phyloP scores from a whole-genome alignment of 2,797 vertebrate genomes.

The Lindbergichthys nudifrons region DNA sequence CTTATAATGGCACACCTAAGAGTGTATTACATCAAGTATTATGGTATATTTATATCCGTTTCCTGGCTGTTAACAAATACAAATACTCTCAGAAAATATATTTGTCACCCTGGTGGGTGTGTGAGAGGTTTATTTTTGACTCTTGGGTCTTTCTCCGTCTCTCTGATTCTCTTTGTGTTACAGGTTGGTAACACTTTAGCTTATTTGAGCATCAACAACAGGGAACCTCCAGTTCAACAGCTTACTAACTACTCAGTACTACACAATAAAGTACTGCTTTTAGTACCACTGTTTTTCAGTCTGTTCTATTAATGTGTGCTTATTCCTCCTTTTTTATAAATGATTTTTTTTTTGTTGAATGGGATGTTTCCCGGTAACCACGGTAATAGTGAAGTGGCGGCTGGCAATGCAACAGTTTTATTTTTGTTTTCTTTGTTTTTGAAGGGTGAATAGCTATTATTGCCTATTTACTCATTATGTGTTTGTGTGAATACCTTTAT shows the following conservation, averaged over 20 bases:
- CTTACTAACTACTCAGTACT: slow-evolving; percentile 68
- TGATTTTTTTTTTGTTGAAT: slow-evolving; percentile 60
- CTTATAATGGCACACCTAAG: background rate
- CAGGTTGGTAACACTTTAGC: slow-evolving; percentile 69
- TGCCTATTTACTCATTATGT: slow-evolving; percentile 84
- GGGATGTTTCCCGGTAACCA: slow-evolving; percentile 75
- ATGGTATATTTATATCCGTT: slow-evolving; percentile 16
- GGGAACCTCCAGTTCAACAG: slow-evolving; percentile 68
- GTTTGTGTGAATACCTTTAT: slow-evolving; percentile 87
- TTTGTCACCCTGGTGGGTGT: slow-evolving; percentile 38
- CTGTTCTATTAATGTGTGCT: slow-evolving; percentile 74
- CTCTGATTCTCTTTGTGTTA: slow-evolving; percentile 62
- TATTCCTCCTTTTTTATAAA: slow-evolving; percentile 69
- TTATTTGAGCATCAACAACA: slow-evolving; percentile 65
- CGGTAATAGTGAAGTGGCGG: slow-evolving; percentile 68
- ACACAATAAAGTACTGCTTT: slow-evolving; percentile 60
- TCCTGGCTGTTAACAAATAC: slow-evolving; percentile 9
- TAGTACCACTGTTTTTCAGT: slow-evolving; percentile 68
- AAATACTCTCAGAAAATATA: slow-evolving; percentile 10
- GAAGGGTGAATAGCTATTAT: slow-evolving; percentile 76
- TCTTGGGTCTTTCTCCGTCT: slow-evolving; percentile 15
- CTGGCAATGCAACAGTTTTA: slow-evolving; percentile 64
- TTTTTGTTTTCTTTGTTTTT: slow-evolving; percentile 52
- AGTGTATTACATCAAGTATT: slow-evolving; percentile 21
- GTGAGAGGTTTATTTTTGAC: slow-evolving; percentile 49